A percentile compares a stretch with the other conserved stretches of the same genome.
Conservation (phyloP, 2,113 vertebrate genomes). For the Catharus bicknelli region DNA sequence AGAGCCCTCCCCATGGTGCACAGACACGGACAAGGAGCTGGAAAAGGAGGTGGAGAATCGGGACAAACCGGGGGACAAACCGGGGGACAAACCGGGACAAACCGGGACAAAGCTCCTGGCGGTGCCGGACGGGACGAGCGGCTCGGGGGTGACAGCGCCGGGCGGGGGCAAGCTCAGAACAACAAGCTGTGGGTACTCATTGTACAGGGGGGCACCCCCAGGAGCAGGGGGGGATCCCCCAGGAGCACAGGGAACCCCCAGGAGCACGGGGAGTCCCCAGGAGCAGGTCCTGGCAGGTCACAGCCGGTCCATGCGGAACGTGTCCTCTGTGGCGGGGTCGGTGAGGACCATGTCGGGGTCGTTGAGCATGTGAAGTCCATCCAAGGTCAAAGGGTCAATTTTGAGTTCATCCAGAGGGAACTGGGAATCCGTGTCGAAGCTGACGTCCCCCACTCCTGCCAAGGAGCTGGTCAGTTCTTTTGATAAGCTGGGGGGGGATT, state of each 20-base stretch:
- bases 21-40: slow-evolving; percentile 29
- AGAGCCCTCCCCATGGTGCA: background rate
- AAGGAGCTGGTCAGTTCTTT: slow-evolving; percentile 95
- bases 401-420: slow-evolving; percentile 98
- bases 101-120: slow-evolving; percentile 20
- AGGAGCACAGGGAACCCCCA: too few relatives aligned
- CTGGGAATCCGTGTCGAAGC: slow-evolving; percentile 94
- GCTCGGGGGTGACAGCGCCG: slow-evolving; percentile 66
- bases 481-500: slow-evolving; percentile 96
- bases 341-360: slow-evolving; percentile 98
- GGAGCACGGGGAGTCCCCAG: too few relatives aligned
- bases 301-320: slow-evolving; percentile 98
- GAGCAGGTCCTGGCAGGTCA: slow-evolving; percentile 23
- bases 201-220: slow-evolving; percentile 60
- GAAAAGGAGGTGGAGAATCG: background rate
- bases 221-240: too few relatives aligned
- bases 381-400: slow-evolving; percentile 96
- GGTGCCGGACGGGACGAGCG: slow-evolving; percentile 61
- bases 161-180: slow-evolving; percentile 81
- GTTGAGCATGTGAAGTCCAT: slow-evolving; percentile 98
- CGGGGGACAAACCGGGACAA: background rate
- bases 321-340: slow-evolving; percentile 96
- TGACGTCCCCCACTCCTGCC: slow-evolving; percentile 90
- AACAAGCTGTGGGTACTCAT: slow-evolving; percentile 76
- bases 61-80: background rate